These are phyloP conservation scores for Gastrophryne carolinensis DNA, from an alignment of 2,797 vertebrate species.

Conservation along the genomic window DNA sequence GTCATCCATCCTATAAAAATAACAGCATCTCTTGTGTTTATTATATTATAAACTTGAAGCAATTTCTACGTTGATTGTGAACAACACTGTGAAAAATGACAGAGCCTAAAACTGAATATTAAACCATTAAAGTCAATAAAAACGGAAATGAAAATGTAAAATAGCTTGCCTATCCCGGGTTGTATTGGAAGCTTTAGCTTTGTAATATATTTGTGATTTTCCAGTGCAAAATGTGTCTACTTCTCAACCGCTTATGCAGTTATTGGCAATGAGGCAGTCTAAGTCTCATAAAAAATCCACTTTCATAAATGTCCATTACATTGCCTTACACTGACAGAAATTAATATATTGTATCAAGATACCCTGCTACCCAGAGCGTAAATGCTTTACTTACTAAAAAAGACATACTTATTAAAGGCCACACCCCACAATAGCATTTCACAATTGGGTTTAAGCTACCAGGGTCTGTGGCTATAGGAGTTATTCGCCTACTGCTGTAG, in stretches of 20 bases:
- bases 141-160: constrained; percentile 31
- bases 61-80: constrained; percentile 21
- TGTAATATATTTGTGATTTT: constrained; percentile 26
- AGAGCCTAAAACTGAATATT: constrained; percentile 24
- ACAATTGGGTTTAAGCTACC: no score
- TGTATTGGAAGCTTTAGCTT: neutral
- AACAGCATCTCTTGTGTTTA: constrained; percentile 16
- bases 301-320: no score
- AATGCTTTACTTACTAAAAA: no score
- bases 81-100: constrained; percentile 22
- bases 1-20: neutral
- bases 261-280: neutral
- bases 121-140: constrained; percentile 34
- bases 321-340: no score
- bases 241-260: neutral
- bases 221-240: neutral
- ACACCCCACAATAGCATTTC: no score
- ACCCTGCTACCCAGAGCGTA: no score
- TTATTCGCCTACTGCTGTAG: no score
- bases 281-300: neutral
- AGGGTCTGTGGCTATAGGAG: no score
- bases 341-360: no score
- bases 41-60: constrained; percentile 18
- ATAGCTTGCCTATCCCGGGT: neutral
- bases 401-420: no score